phyloP scores from a whole-genome alignment of 2,888 invertebrate species.

The Thecocarcelia acutangulata region DNA sequence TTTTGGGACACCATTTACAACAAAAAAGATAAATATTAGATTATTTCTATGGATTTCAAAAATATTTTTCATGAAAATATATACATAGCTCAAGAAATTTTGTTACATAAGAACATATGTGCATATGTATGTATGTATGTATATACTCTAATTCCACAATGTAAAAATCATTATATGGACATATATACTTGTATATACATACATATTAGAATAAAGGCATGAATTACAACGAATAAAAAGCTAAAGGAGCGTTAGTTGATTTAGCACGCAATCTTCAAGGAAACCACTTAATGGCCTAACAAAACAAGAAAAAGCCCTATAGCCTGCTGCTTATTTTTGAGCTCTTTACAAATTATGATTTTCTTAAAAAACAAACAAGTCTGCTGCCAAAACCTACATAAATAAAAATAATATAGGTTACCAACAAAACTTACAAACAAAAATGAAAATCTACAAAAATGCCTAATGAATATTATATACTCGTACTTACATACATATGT shows the following conservation, averaged over 20 bases:
- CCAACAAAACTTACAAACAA: constrained; percentile 1
- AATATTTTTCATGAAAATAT: too few species aligned
- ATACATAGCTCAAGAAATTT: too few species aligned
- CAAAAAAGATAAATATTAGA: too few species aligned
- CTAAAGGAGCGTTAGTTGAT: constrained; percentile 41
- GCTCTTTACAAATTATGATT: too few species aligned
- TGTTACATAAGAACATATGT: too few species aligned
- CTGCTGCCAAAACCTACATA: constrained; percentile 15
- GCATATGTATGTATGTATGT: background rate
- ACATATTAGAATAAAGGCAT: background rate
- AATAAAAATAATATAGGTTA: constrained; percentile 41
- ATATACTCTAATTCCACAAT: constrained; percentile 3
- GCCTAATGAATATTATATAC: constrained; percentile 36
- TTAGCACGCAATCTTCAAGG: constrained; percentile 50
- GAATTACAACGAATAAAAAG: background rate
- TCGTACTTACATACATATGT: background rate
- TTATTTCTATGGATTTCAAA: too few species aligned
- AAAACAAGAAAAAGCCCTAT: constrained; percentile 2
- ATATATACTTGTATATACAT: too few species aligned
- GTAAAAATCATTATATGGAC: constrained; percentile 4
- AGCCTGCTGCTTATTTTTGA: constrained; percentile 17
- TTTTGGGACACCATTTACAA: too few species aligned
- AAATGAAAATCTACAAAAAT: background rate
- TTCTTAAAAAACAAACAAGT: constrained; percentile 43
- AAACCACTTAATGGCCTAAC: constrained; percentile 51